Base-by-base conservation (phyloP, 1,140 invertebrate species). In the Caenorhabditis remanei region DNA sequence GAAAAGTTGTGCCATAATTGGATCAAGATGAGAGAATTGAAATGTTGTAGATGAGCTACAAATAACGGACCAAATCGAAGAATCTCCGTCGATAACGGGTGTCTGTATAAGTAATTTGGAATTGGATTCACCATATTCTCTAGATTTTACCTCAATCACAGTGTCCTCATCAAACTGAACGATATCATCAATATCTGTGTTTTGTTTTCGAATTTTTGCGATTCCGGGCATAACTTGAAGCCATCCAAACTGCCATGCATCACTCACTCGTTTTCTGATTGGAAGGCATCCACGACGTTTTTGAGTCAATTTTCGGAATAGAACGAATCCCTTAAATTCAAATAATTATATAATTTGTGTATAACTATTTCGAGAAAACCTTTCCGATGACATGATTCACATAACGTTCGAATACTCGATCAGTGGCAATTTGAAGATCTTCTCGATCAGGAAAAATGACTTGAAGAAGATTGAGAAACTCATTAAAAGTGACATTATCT, bases 351-450 rank as follows among this genome's bases (percentile, higher is more conserved):
- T 0, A 11, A 13, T 63, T 7, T 58, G 24, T 13, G 9, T 1
- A 11, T 2, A 11, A 40, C 24, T 32, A 4, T 21, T 32, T 32
- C 61, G 9, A 41, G 21, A 46, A 24, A 5, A 79, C 71, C 53
- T 79, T 79, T 79, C 71, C 71, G 24, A 79, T 79, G 14, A 79
- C 71, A 24, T 79, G 71, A 79, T 79, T 79, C 4, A 79, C 71
- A 79, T 79, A 79, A 19, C 71, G 43, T n/a, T 79, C 71, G 13
- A 50, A 79, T 14, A 79, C 46, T 9, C 71, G 43, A 50, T 79
- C 21, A 48, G 71, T 79, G 7, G 71, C 71, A 50, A 79, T 79
- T 79, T 50, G 71, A 79, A 79, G 71, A 50, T 79, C 71, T 50
- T 79, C 71, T 32, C 71, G 71, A 50, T 79, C 71, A 24, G 71